phyloP scores from a whole-genome alignment of 2,888 invertebrate species.

The Perithous albicinctus region DNA sequence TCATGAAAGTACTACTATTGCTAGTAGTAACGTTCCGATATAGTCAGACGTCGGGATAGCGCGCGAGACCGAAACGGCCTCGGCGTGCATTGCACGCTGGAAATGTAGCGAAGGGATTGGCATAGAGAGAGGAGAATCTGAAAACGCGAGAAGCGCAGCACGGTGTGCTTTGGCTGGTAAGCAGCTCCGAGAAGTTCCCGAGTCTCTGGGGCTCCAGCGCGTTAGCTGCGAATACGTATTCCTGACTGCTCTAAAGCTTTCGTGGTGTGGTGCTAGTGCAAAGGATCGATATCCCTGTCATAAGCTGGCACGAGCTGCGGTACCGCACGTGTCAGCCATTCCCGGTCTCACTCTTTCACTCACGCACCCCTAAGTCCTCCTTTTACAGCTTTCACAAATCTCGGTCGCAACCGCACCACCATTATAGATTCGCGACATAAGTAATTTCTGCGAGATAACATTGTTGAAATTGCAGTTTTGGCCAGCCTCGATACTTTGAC shows the following conservation, averaged over 20 bases:
- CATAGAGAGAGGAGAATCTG: slow-evolving; percentile 33
- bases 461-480: neutral
- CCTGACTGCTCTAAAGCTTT: neutral
- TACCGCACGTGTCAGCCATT: slow-evolving; percentile 74
- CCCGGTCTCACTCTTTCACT: slow-evolving; percentile 12
- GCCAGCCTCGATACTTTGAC: no score
- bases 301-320: slow-evolving; percentile 73
- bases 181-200: slow-evolving; percentile 67
- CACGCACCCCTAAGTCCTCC: neutral
- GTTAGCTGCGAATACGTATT: slow-evolving; percentile 6
- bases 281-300: slow-evolving; percentile 75
- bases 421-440: slow-evolving; percentile 48
- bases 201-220: slow-evolving; percentile 26
- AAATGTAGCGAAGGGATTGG: neutral
- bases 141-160: slow-evolving; percentile 25
- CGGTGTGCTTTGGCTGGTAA: neutral
- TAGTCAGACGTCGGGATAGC: slow-evolving; percentile 47
- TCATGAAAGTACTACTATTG: slow-evolving; percentile 1
- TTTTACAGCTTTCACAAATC: slow-evolving; percentile 8
- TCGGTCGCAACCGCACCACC: slow-evolving; percentile 18
- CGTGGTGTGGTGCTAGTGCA: slow-evolving; percentile 33
- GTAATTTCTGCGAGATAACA: neutral
- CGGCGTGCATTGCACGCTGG: slow-evolving; percentile 21
- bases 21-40: slow-evolving; percentile 41
- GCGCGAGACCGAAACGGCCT: slow-evolving; percentile 37